Percentiles rank a stretch among this genome's conserved stretches.
These are phyloP conservation scores for Cephus pulcher DNA, from an alignment of 2,888 invertebrate species.

Conservation along the genomic window DNA sequence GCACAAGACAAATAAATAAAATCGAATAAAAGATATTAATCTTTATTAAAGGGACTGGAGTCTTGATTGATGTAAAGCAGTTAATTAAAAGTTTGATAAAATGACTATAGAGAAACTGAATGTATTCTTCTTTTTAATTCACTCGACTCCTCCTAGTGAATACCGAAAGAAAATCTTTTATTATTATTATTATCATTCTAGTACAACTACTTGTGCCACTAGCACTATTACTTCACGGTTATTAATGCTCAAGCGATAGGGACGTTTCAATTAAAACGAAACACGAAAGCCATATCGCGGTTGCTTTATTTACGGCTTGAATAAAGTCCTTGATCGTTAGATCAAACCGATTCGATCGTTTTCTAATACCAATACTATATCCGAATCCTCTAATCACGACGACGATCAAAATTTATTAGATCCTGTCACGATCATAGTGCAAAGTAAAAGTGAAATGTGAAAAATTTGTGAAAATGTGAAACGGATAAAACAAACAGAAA, in stretches of 20 bases:
- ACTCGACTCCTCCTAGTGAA: not conserved
- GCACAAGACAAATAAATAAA: not conserved
- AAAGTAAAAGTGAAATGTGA: not conserved
- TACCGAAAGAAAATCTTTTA: not conserved
- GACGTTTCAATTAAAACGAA: conserved; percentile 25
- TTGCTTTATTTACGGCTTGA: not conserved
- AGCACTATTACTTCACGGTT: conserved; percentile 11
- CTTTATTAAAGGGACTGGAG: not conserved
- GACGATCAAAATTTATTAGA: not conserved
- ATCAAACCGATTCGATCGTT: not conserved
- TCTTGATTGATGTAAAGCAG: not conserved
- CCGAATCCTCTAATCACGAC: not conserved
- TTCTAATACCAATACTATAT: not conserved
- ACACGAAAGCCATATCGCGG: conserved; percentile 10
- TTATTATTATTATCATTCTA: not conserved
- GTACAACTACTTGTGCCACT: not conserved
- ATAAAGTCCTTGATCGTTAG: not conserved
- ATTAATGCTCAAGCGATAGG: conserved; percentile 29
- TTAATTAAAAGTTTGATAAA: not conserved
- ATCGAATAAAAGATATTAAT: not conserved
- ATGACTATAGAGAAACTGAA: not conserved
- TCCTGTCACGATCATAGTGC: not conserved
- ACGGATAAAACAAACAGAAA: not conserved
- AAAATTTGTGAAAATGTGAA: not conserved
- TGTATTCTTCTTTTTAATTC: not conserved